Evolutionary conservation across 1,140 invertebrate species (phyloP).

Genomic region (Zaprionus ornatus): DNA sequence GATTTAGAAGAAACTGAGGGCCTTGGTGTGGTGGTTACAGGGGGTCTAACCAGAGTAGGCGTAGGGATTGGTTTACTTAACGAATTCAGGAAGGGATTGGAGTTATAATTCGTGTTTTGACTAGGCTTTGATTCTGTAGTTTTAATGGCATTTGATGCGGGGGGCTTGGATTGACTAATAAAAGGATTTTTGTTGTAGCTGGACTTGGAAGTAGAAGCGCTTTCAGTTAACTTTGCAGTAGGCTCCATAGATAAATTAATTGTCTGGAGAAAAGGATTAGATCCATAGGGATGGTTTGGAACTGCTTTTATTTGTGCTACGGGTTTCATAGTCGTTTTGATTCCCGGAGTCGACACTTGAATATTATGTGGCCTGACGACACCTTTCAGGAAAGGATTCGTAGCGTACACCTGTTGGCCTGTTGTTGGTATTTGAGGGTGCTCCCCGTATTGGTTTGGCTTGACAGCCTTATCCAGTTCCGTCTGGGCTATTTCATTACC

Average conservation of each 20-base stretch:
- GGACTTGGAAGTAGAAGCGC: background rate
- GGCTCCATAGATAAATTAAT: background rate
- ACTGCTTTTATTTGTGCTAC: background rate
- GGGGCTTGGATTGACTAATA: constrained; percentile 18
- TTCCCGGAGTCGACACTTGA: background rate
- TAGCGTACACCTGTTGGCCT: background rate
- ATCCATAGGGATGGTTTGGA: constrained; percentile 28
- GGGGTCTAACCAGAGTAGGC: constrained; percentile 9
- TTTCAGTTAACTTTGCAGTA: background rate
- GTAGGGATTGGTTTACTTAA: constrained; percentile 36
- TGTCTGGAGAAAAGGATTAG: constrained; percentile 48
- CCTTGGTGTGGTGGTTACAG: constrained; percentile 13
- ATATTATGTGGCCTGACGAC: constrained; percentile 1
- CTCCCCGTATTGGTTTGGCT: constrained; percentile 15
- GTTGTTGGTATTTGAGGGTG: constrained; percentile 14
- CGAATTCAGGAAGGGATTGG: constrained; percentile 53
- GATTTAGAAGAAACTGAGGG: constrained; percentile 15
- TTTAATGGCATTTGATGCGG: constrained; percentile 7
- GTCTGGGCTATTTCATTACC: constrained; percentile 58
- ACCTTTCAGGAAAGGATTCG: constrained; percentile 29
- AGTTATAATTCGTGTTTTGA: constrained; percentile 13
- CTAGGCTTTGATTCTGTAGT: constrained; percentile 8
- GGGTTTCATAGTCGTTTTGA: constrained; percentile 6
- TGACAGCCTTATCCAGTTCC: constrained; percentile 11
- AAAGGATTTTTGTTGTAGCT: constrained; percentile 61